Base-by-base conservation (phyloP, 1,140 invertebrate genomes). In the Drosophila erecta region DNA sequence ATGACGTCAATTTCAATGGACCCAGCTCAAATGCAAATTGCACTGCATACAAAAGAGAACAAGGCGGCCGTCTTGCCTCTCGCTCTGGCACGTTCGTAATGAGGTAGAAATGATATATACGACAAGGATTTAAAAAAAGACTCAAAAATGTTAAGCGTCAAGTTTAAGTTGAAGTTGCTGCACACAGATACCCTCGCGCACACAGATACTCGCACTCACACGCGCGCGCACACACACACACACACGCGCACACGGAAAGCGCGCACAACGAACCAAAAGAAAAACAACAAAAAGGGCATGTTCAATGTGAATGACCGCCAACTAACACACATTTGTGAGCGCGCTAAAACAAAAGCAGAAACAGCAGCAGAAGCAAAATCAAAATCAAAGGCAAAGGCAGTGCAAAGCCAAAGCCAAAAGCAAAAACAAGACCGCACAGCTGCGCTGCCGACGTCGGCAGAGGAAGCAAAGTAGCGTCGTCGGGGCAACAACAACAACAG, bases 251-350 rank as follows among this genome's bases (percentile, higher is more conserved):
- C 37, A 38, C 44, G 12, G 33, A n/a, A 20, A 33, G 47, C 30
- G 56, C 59, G 44, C 59, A 65, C 57, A 43, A 33, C 24, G 47
- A 74, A 37, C 33, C 20, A 44, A 49, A 38, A 33, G 43, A 38
- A 35, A 49, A 49, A 38, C 46, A n/a, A 53, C 33, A 72, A 67
- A 90, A 89, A 89, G 87, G 87, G 87, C 87, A 90, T 79, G 87
- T 91, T 91, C 80, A 70, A 76, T 90, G 90, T 91, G 90, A 91
- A 91, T 91, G 90, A 91, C 90, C 90, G 89, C 81, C 76, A 75
- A 84, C 90, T 91, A 91, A 91, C 90, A 91, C 90, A 91, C 90
- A 91, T 91, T 91, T 91, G 84, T 73, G 84, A 87, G 84, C 86
- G 84, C 79, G 79, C 79, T 89, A 87, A 83, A 87, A 86, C 83